These are phyloP conservation scores for Conchocele bisecta DNA, from an alignment of 2,888 invertebrate genomes.

Conservation along the genomic window DNA sequence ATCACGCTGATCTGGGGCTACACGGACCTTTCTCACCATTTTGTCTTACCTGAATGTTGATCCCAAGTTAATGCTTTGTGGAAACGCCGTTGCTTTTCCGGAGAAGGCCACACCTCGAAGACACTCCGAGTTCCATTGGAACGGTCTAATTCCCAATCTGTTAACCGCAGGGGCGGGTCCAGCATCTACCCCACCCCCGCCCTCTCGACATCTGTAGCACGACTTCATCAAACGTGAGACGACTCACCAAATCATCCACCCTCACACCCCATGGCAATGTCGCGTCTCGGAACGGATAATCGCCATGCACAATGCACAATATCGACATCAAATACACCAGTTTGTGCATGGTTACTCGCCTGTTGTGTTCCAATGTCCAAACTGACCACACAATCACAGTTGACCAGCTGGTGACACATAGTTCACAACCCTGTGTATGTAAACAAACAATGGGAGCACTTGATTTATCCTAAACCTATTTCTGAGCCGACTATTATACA, in stretches of 20 bases:
- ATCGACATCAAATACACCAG: no score
- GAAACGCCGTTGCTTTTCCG: conserved; percentile 77
- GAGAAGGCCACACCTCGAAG: conserved; percentile 73
- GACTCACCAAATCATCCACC: conserved; percentile 66
- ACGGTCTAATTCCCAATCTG: conserved; percentile 72
- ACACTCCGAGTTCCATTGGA: conserved; percentile 78
- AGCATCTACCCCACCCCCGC: conserved; percentile 57
- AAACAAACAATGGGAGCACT: no score
- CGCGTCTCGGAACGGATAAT: conserved; percentile 66
- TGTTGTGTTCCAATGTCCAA: no score
- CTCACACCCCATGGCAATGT: conserved; percentile 62
- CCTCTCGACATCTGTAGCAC: conserved; percentile 47
- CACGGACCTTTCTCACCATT: no score
- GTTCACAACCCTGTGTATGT: no score
- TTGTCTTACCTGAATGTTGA: conserved; percentile 75
- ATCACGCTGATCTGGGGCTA: no score
- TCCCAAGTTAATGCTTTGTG: conserved; percentile 78
- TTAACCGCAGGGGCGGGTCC: conserved; percentile 73
- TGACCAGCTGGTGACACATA: no score
- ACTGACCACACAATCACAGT: no score
- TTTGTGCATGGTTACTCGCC: no score
- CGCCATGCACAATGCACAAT: neutral
- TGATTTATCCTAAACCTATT: no score
- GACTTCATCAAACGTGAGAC: conserved; percentile 68
- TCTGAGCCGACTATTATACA: no score